Conservation (phyloP, 2,797 vertebrate species). For the Gorsachius magnificus region DNA sequence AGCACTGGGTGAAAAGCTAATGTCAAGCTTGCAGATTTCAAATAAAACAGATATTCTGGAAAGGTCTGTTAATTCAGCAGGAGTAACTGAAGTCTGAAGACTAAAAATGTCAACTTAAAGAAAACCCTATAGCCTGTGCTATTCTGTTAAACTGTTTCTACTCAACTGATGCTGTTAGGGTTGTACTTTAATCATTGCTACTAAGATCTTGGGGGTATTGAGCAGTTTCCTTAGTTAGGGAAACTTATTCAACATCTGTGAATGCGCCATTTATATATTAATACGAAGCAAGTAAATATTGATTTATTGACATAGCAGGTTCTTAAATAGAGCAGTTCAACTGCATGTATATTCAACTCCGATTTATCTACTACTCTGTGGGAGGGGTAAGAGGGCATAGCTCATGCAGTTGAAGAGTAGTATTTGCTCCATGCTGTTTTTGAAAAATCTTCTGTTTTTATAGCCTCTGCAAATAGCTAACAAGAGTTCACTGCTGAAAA, state of each 20-base stretch:
- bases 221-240: neutral
- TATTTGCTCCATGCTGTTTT: neutral
- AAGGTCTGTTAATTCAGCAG: neutral
- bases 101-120: neutral
- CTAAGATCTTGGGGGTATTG: neutral
- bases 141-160: neutral
- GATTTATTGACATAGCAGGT: neutral
- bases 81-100: neutral
- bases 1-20: neutral
- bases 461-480: neutral
- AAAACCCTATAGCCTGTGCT: neutral
- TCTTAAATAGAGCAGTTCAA: neutral
- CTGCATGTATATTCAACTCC: neutral
- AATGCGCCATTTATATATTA: neutral
- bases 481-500: neutral
- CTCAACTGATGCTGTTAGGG: neutral
- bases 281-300: neutral
- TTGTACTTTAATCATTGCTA: neutral
- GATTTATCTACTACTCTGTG: neutral
- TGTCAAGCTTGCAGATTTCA: neutral
- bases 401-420: neutral
- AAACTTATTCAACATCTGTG: neutral
- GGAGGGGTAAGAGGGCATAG: neutral
- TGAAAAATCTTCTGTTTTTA: neutral
- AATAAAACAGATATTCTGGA: neutral